phyloP scores from a whole-genome alignment of 2,797 vertebrate genomes.

The Acanthornis magna region DNA sequence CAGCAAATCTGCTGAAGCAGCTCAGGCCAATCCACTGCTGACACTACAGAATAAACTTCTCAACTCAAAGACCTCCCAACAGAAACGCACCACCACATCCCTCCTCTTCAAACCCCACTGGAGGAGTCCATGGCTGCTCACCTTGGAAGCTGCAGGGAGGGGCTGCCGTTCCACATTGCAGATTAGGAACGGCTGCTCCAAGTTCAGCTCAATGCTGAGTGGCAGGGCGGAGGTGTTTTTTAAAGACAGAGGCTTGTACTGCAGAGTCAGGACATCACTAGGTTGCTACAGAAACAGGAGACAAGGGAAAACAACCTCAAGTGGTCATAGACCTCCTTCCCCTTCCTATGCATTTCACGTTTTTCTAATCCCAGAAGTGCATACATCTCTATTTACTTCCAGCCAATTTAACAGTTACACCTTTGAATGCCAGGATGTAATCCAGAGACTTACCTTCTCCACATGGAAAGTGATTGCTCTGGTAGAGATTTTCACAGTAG shows the following conservation, averaged over 20 bases:
- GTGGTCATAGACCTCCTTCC: background rate
- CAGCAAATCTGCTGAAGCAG: background rate
- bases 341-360: background rate
- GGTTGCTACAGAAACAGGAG: constrained; percentile 71
- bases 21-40: background rate
- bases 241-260: constrained; percentile 80
- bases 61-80: background rate
- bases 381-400: background rate
- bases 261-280: constrained; percentile 61
- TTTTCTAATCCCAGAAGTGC: background rate
- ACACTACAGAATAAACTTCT: background rate
- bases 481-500: constrained; percentile 78
- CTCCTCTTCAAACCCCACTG: background rate
- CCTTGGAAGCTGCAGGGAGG: constrained; percentile 8
- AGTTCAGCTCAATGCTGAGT: constrained; percentile 74
- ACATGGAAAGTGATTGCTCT: constrained; percentile 79
- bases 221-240: constrained; percentile 82
- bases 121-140: background rate
- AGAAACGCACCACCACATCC: accelerated
- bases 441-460: constrained; percentile 78
- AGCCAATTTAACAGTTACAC: background rate
- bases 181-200: constrained; percentile 80
- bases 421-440: background rate
- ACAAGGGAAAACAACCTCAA: background rate
- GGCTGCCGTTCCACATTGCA: constrained; percentile 55